Evolutionary conservation across 2,797 vertebrate species (phyloP).

Genomic region (Peromyscus attwateri): DNA sequence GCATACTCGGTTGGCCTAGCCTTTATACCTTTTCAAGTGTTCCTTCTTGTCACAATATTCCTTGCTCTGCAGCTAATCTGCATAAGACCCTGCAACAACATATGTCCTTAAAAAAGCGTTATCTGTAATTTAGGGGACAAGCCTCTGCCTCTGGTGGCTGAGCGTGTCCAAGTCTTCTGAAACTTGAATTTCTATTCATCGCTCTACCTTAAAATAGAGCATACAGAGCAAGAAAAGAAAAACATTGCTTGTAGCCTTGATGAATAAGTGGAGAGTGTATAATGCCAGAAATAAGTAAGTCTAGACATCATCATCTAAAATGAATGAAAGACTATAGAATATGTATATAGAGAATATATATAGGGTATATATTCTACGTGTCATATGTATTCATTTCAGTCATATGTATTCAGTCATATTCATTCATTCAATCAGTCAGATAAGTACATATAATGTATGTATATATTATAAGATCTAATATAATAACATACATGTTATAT

Average conservation of each 20-base stretch:
- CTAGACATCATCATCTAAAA: constrained; percentile 31
- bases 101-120: constrained; percentile 21
- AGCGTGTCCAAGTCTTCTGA: not conserved
- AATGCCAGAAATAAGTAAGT: constrained; percentile 54
- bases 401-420: not conserved
- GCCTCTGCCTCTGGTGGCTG: not conserved
- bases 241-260: not conserved
- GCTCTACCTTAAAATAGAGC: constrained; percentile 21
- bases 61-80: constrained; percentile 42
- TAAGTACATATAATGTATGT: not conserved
- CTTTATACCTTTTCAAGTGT: not conserved
- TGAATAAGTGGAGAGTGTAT: not conserved
- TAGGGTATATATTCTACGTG: not conserved
- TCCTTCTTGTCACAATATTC: constrained; percentile 7
- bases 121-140: not conserved
- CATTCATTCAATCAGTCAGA: not conserved
- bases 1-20: not conserved
- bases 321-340: not conserved
- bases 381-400: not conserved
- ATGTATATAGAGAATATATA: not conserved
- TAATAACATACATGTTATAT: not conserved
- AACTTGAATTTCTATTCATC: constrained; percentile 53
- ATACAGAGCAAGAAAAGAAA: constrained; percentile 33
- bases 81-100: constrained; percentile 28
- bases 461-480: not conserved